phyloP scores from a whole-genome alignment of 35 echinoderm and acorn worm genomes.

The Apostichopus parvimensis region DNA sequence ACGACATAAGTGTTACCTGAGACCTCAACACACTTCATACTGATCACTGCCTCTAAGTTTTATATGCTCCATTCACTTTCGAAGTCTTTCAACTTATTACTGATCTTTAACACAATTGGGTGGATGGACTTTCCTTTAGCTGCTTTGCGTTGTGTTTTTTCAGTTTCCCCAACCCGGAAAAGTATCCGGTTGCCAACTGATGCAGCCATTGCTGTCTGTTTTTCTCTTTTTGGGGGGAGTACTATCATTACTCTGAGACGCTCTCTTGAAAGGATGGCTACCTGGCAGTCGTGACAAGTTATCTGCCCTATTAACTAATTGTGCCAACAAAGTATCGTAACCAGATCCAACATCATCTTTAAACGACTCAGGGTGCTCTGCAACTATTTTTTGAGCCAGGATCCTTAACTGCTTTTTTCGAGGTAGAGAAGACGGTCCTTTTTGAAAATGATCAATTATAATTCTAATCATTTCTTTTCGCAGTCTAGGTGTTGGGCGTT shows the following conservation, averaged over 20 bases:
- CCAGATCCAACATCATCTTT: background rate
- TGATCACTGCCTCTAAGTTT: no score
- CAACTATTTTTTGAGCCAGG: background rate
- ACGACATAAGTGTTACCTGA: no score
- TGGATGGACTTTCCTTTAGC: no score
- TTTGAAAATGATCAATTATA: no score
- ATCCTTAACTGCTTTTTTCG: background rate
- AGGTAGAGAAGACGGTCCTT: background rate
- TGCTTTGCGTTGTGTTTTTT: background rate
- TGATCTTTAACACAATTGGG: no score
- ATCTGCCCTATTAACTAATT: no score
- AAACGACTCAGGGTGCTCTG: background rate
- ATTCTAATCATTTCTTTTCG: no score
- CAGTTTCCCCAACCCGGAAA: background rate
- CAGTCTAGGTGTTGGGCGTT: background rate
- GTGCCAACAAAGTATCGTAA: background rate
- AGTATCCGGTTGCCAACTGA: background rate
- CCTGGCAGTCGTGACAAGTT: background rate
- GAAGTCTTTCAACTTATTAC: no score
- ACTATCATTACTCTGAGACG: background rate
- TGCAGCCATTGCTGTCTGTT: constrained; percentile 10
- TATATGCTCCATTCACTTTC: no score
- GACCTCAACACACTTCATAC: no score
- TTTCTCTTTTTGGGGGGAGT: constrained; percentile 4
- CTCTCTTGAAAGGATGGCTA: no score